Evolutionary conservation across 92 coral and sea anemone species (phyloP), one percentile per base, ranked within the genome.

Genomic region (Plumapathes pennacea): DNA sequence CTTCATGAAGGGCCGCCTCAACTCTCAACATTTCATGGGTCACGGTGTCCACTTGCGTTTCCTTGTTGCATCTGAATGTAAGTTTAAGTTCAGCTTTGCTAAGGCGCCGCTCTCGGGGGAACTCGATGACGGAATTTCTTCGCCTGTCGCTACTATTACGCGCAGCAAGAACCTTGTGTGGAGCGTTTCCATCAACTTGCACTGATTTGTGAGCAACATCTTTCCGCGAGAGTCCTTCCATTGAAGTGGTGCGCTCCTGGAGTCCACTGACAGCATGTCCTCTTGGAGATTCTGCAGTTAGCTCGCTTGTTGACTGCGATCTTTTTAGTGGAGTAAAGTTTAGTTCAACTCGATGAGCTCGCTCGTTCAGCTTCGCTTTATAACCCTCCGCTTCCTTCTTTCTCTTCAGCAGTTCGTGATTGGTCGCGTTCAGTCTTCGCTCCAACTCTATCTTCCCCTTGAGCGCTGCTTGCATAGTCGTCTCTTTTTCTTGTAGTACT

Each of bases 401-500:
- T 19, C 39, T 40, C 28, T 9, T 25, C 18, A 25, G 32, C 40
- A 26, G 42, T 6, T 58, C 77, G 13, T 32, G 22, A 12, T 49
- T 44, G 4, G 69, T 21, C 6, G 60, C 11, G 22, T 42, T 57
- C 3, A 46, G 43, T 40, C 47, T 59, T 36, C 29, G 33, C 21
- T 62, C 56, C 41, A 53, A 58, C 28, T 59, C n/a, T 11, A 50
- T 5, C 14, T 46, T 45, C 24, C 83, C 58, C 3, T 50, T 65
- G 29, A 72, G 42, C 6, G 83, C 77, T 27, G 15, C 60, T 8
- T 51, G 60, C 61, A 87, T 54, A 25, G 25, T 44, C 17, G 67
- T 64, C 31, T 80, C 80, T 33, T 56, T 64, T 27, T 64, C 64
- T 3, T 38, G 17, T 32, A 87, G 65, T 28, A 61, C 62, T 12